Conservation (phyloP, 2,113 vertebrate species). For the Clupea harengus region DNA sequence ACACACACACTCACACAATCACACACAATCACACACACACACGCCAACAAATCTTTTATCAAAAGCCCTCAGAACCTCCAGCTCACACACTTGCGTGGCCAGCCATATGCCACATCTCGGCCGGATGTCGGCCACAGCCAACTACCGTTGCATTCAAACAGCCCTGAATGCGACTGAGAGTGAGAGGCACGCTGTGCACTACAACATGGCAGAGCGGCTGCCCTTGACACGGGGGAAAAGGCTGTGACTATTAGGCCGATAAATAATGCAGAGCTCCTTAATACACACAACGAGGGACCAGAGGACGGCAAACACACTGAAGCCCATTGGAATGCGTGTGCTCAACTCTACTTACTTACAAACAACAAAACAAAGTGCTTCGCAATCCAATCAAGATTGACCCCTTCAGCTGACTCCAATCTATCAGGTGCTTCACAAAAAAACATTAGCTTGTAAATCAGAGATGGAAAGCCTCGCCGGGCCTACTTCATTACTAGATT, state of each 20-base stretch:
- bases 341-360: not conserved
- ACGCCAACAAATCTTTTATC: not conserved
- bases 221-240: not conserved
- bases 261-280: not conserved
- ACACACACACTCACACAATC: constrained; percentile 14
- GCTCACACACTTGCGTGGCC: not conserved
- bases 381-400: constrained; percentile 45
- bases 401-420: constrained; percentile 26
- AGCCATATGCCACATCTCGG: no score
- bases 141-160: no score
- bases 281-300: not conserved
- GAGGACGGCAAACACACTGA: not conserved
- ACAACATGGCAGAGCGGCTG: not conserved
- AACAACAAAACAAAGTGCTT: not conserved
- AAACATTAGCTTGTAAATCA: constrained; percentile 56
- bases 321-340: not conserved
- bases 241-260: not conserved
- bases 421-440: constrained; percentile 41
- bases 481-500: constrained; percentile 19
- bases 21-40: constrained; percentile 1
- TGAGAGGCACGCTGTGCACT: no score
- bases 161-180: no score
- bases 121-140: no score
- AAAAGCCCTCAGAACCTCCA: not conserved
- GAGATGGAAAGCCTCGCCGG: constrained; percentile 9